Conservation (phyloP, 2,797 vertebrate genomes). For the Sebastes paucispinis region DNA sequence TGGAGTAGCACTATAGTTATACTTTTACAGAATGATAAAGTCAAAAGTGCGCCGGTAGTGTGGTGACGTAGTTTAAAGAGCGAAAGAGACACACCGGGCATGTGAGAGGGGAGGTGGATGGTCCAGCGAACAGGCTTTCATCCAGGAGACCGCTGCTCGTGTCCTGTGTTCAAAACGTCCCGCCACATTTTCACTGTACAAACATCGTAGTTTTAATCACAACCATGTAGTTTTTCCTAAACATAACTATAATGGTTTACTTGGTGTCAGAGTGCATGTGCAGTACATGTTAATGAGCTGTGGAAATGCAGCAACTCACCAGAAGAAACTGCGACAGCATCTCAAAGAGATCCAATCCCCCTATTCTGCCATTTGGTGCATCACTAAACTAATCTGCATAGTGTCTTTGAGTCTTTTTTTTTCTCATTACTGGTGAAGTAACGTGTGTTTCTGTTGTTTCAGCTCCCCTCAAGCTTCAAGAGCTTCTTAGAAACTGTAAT, state of each 20-base stretch:
- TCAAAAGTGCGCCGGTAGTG: background rate
- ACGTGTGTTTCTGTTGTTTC: background rate
- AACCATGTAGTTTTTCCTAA: background rate
- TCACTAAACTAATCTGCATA: background rate
- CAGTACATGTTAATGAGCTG: background rate
- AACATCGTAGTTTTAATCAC: too few relatives aligned
- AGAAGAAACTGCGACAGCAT: background rate
- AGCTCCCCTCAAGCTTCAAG: constrained; percentile 77
- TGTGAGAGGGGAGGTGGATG: background rate
- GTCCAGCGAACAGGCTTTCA: background rate
- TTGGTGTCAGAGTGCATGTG: too few relatives aligned
- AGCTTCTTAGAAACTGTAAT: constrained; percentile 63
- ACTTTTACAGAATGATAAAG: background rate
- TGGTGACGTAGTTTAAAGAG: too few relatives aligned
- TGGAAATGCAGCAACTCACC: background rate
- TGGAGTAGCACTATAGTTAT: background rate
- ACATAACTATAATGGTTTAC: too few relatives aligned
- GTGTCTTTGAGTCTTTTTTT: too few relatives aligned
- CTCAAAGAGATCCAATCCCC: too few relatives aligned
- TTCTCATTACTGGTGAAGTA: too few relatives aligned
- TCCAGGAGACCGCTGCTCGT: background rate
- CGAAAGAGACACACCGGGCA: background rate
- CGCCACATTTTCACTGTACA: too few relatives aligned
- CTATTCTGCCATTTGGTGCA: background rate
- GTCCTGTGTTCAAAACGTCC: too few relatives aligned